Base-by-base conservation (phyloP, 1,140 invertebrate genomes). In the Mercenaria mercenaria region DNA sequence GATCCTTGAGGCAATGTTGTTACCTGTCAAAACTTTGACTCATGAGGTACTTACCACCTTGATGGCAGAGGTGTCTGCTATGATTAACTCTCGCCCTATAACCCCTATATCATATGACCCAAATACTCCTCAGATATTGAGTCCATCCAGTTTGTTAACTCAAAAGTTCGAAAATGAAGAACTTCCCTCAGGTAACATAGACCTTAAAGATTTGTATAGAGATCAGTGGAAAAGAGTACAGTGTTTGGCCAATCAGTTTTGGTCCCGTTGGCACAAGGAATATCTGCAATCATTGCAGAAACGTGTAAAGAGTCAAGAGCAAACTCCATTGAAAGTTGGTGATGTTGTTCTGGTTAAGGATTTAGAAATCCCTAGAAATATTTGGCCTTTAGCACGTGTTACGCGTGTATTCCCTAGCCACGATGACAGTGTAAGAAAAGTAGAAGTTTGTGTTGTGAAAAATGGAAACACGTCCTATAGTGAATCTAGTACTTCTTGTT, bases 81-180 rank as follows among this genome's bases (percentile, higher is more conserved):
- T 89, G 34, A 67, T 82, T 80, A 82, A 89, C 39, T 3, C 52
- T 6, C n/a, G 87, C 41, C 87, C 87, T 34, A 0, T 89, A 26
- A 67, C 52, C n/a, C 64, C 41, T 0, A 15, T 86, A 37, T 76
- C 37, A 15, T 2, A 23, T n/a, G 81, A 84, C 37, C 1, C 72
- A 23, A 15, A 50, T 15, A 39, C 23, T 6, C 89, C 89, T 18
- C 8, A 11, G 13, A 0, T 50, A 23, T 50, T 87, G n/a, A 61
- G 6, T 26, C 89, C 74, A 4, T 20, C 43, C 41, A 29, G 23
- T 0, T 39, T 90, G 18, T 69, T 90, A 20, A 88, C 2, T 41
- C 64, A 47, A 20, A 84, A 77, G 41, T 13, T 8, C 39, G 74
- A 43, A 18, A 3, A 18, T 37, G 23, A 23, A 8, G 1, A 23